A percentile compares a stretch with the other conserved stretches of the same genome.
Evolutionary conservation across 2,797 vertebrate genomes (phyloP).

Genomic region (Gymnocypris eckloni): DNA sequence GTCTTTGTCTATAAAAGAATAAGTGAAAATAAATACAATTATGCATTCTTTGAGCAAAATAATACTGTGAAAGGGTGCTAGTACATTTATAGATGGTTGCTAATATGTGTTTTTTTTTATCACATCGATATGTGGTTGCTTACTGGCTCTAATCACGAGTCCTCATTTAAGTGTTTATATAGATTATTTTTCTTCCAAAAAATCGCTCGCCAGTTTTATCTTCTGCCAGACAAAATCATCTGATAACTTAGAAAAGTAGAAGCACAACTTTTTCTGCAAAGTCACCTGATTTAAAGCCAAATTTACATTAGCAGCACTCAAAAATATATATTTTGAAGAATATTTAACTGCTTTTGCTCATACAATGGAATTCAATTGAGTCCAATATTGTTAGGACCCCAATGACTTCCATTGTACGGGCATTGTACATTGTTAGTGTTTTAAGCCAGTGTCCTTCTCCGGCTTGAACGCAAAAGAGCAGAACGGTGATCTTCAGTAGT

Average conservation of each 20-base stretch:
- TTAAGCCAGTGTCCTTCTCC: slow-evolving; percentile 71
- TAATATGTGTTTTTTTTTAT: not conserved
- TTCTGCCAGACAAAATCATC: not conserved
- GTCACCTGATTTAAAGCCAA: not conserved
- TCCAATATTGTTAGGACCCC: not conserved
- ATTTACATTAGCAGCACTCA: not conserved
- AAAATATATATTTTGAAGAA: not conserved
- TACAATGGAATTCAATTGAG: not conserved
- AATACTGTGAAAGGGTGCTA: not conserved
- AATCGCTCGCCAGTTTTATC: not conserved
- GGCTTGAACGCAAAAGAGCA: slow-evolving; percentile 72
- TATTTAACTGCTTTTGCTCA: not conserved
- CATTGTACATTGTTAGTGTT: no score
- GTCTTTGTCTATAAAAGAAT: slow-evolving; percentile 27
- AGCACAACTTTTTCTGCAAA: no score
- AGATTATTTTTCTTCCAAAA: not conserved
- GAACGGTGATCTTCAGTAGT: slow-evolving; percentile 70
- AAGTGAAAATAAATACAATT: not conserved
- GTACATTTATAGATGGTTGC: not conserved
- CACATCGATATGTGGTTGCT: not conserved
- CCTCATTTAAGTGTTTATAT: not conserved
- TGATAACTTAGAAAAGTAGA: not conserved
- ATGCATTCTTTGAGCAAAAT: not conserved
- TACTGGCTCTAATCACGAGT: not conserved
- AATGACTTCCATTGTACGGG: not conserved